Base-by-base conservation (phyloP, 2,888 invertebrate genomes). In the Gastracanthus pulcherrimus region DNA sequence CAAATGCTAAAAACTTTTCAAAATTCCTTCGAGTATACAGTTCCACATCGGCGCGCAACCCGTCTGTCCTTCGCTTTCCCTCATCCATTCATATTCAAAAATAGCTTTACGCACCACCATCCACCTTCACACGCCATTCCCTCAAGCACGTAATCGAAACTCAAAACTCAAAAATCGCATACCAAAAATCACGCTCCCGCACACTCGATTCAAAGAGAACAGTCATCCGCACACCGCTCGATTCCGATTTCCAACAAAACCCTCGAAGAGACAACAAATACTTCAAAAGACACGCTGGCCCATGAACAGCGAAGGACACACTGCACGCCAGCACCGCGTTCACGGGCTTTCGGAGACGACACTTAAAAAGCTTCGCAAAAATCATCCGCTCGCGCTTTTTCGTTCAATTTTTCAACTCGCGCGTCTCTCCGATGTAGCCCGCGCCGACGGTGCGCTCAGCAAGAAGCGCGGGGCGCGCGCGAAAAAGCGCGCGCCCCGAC, bases 401-500 rank as follows among this genome's bases (percentile, higher is more conserved):
- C 31, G 13, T 60, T 31, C n/a, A 31, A 55, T 23, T 55, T 51
- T 51, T 23, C 0, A n/a, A n/a, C n/a, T n/a, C n/a, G n/a, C n/a
- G 26, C 19, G 51, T 45, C 29, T 23, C 4, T 23, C 16, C 38
- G n/a, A n/a, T n/a, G n/a, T n/a, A n/a, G n/a, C n/a, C n/a, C n/a
- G n/a, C n/a, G n/a, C n/a, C n/a, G n/a, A n/a, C n/a, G n/a, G n/a
- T n/a, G n/a, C 48, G 31, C 51, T 31, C 26, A 51, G 26, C 75
- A 75, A 64, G 74, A 62, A 64, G 36, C 51, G 31, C 13, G 41
- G 7, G 45, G 3, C 45, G 16, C 45, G 1, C 45, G n/a, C 60
- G 31, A 34, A 41, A 71, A 41, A 67, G 69, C 48, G 38, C 11
- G 55, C 71, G 36, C 67, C 64, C 41, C 38, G 29, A 71, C 38